Evolutionary conservation across 1,140 invertebrate genomes (phyloP), one percentile per base, ranked within the genome.

Genomic region (Cylas formicarius): DNA sequence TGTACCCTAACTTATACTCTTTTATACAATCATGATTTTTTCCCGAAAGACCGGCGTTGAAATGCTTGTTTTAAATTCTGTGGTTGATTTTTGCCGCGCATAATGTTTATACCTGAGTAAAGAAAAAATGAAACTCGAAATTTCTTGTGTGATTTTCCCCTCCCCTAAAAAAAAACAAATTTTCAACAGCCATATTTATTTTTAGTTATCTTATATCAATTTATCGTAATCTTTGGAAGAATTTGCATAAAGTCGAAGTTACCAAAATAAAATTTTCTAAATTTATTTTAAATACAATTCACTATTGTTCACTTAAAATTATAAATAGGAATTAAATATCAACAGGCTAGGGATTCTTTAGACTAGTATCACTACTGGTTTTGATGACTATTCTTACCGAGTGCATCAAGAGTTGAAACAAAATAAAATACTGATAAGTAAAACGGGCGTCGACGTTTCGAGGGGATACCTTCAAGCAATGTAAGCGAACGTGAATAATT

Each of bases 331-430:
- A 43, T 16, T 20, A 32, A 28, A 8, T 32, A 17, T n/a, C 26
- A 26, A 29, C 21, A 49, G 39, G 37, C 40, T 42, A 19, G 31
- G 37, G 32, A 33, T 28, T 14, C 26, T 45, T 50, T 17, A 34
- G 38, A 51, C 26, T 47, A 51, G 37, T 48, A 52, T 52, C 50
- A 52, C 50, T 52, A 52, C 50, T 44, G 38, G 44, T 21, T 41
- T 41, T 24, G n/a, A n/a, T n/a, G n/a, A n/a, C n/a, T n/a, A n/a
- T n/a, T n/a, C n/a, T n/a, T n/a, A n/a, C n/a, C n/a, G n/a, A n/a
- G n/a, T n/a, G n/a, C n/a, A n/a, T n/a, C n/a, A n/a, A n/a, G n/a
- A n/a, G n/a, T n/a, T n/a, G n/a, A n/a, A n/a, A n/a, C n/a, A n/a
- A n/a, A n/a, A n/a, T n/a, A n/a, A n/a, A n/a, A n/a, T n/a, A n/a